Percentiles rank a stretch among this genome's conserved stretches.
Evolutionary conservation across 2,888 invertebrate genomes (phyloP).

Genomic region (Halocaridina rubra): DNA sequence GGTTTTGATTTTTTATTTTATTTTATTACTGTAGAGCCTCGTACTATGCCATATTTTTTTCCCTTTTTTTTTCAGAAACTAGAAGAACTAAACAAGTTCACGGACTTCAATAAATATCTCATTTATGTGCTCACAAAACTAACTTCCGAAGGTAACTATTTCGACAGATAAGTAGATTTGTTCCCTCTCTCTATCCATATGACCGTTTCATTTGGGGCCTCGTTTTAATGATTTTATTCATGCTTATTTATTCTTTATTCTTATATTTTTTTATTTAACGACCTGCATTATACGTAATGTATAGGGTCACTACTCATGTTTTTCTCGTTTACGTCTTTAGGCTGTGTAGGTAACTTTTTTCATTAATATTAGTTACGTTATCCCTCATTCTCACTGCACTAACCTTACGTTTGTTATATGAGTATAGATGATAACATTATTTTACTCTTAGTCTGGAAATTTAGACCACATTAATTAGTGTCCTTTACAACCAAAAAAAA

Average conservation of each 20-base stretch:
- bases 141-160: constrained; percentile 79
- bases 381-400: too few species aligned
- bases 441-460: too few species aligned
- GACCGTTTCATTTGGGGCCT: background rate
- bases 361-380: too few species aligned
- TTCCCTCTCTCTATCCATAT: background rate
- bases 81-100: constrained; percentile 96
- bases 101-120: constrained; percentile 98
- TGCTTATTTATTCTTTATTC: constrained; percentile 17
- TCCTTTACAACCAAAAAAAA: too few species aligned
- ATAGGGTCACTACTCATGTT: background rate
- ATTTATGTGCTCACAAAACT: constrained; percentile 97
- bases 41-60: constrained; percentile 51
- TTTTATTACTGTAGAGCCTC: background rate
- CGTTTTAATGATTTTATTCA: background rate
- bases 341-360: too few species aligned
- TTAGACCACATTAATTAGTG: too few species aligned
- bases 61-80: constrained; percentile 82
- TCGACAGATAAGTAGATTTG: constrained; percentile 37
- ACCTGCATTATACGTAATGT: constrained; percentile 11
- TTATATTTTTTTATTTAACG: constrained; percentile 9
- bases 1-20: background rate
- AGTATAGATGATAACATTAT: too few species aligned
- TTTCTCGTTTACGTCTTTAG: too few species aligned
- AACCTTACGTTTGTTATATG: too few species aligned